Evolutionary conservation across 2,113 vertebrate species (phyloP).

Genomic region (Trematocara marginatum): DNA sequence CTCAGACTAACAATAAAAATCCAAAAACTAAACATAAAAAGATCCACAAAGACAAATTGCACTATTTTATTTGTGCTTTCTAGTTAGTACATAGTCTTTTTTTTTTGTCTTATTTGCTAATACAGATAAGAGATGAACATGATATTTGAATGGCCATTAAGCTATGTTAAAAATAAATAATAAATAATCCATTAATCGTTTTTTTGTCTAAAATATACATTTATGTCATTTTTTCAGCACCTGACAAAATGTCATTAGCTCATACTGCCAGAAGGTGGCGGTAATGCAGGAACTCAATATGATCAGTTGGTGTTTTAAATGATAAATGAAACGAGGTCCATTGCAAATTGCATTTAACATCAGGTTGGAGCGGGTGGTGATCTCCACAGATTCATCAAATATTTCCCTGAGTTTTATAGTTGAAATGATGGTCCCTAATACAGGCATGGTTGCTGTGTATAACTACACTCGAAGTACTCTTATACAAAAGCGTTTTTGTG

Average conservation of each 20-base stretch:
- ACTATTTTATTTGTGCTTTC: background rate
- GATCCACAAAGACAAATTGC: background rate
- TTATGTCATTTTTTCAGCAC: background rate
- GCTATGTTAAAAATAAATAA: background rate
- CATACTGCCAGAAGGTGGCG: background rate
- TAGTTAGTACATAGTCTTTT: background rate
- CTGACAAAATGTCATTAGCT: background rate
- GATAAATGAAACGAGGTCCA: background rate
- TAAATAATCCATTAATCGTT: background rate
- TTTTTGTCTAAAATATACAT: background rate
- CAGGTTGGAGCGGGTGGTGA: background rate
- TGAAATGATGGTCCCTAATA: background rate
- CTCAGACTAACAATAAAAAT: background rate
- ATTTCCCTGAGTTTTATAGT: background rate
- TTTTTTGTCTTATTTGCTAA: background rate
- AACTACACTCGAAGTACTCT: background rate
- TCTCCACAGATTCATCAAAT: background rate
- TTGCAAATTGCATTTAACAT: background rate
- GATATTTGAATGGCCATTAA: background rate
- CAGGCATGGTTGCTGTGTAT: accelerated
- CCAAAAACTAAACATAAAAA: background rate
- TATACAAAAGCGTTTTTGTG: background rate
- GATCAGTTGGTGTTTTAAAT: background rate
- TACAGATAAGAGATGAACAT: background rate
- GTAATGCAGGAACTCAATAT: background rate